A percentile compares a stretch with the other conserved stretches of the same genome.
Evolutionary conservation across 2,888 invertebrate species (phyloP).

Genomic region (Eueremaeus valkanovi): DNA sequence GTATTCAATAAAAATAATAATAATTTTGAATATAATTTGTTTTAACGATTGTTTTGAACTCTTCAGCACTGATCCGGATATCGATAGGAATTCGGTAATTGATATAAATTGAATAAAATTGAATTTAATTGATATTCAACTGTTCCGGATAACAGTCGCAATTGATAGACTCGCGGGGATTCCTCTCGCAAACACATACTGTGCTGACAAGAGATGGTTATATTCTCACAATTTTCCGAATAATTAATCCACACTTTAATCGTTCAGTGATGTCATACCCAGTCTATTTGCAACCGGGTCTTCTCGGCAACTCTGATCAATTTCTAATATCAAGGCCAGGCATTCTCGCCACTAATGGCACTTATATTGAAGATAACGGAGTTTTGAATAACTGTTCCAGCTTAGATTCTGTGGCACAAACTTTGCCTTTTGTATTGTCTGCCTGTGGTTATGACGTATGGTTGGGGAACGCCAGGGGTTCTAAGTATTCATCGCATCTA

Average conservation of each 20-base stretch:
- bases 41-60: neutral
- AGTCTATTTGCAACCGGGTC: slow-evolving; percentile 24
- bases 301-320: neutral
- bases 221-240: slow-evolving; percentile 22
- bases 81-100: slow-evolving; percentile 25
- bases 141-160: neutral
- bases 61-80: slow-evolving; percentile 18
- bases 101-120: neutral
- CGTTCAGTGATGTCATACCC: slow-evolving; percentile 24
- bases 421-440: slow-evolving; percentile 12
- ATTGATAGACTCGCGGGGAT: slow-evolving; percentile 37
- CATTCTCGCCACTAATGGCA: neutral
- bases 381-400: neutral
- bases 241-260: slow-evolving; percentile 40
- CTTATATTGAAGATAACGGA: neutral
- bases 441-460: slow-evolving; percentile 55
- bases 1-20: neutral
- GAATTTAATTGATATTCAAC: neutral
- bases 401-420: slow-evolving; percentile 44
- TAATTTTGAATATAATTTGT: neutral
- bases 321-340: neutral
- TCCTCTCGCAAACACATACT: slow-evolving; percentile 25
- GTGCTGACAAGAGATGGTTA: slow-evolving; percentile 35
- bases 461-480: slow-evolving; percentile 56
- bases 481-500: slow-evolving; percentile 53